phyloP scores from a whole-genome alignment of 2,797 vertebrate genomes.

The Podargus strigoides region DNA sequence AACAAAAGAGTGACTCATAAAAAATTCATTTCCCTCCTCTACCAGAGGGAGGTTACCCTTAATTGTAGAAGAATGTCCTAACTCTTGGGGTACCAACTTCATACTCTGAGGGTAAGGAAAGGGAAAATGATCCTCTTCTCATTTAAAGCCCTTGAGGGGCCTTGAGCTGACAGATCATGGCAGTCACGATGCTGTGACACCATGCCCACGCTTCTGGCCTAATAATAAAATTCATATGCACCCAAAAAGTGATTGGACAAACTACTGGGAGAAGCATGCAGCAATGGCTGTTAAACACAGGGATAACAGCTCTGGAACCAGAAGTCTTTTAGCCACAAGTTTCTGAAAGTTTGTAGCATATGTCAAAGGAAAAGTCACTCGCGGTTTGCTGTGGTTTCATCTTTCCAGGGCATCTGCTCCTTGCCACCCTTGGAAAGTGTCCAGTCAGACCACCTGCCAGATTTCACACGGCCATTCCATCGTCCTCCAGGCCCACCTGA shows the following conservation, averaged over 20 bases:
- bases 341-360: neutral
- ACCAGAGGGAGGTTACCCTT: neutral
- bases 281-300: neutral
- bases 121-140: neutral
- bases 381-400: neutral
- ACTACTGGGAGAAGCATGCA: neutral
- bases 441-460: neutral
- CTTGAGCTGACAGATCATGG: neutral
- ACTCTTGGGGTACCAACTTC: neutral
- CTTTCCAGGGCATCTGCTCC: neutral
- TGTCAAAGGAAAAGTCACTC: neutral
- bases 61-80: neutral
- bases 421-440: neutral
- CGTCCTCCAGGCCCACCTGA: neutral
- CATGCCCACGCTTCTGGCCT: rapidly evolving
- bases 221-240: neutral
- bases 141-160: neutral
- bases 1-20: neutral
- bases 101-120: neutral
- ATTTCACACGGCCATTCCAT: neutral
- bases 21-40: neutral
- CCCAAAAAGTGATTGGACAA: neutral
- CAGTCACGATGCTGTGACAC: neutral
- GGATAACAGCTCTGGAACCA: neutral
- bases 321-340: neutral